phyloP scores from a whole-genome alignment of 1,140 invertebrate genomes.

The Aradophagus sp. region DNA sequence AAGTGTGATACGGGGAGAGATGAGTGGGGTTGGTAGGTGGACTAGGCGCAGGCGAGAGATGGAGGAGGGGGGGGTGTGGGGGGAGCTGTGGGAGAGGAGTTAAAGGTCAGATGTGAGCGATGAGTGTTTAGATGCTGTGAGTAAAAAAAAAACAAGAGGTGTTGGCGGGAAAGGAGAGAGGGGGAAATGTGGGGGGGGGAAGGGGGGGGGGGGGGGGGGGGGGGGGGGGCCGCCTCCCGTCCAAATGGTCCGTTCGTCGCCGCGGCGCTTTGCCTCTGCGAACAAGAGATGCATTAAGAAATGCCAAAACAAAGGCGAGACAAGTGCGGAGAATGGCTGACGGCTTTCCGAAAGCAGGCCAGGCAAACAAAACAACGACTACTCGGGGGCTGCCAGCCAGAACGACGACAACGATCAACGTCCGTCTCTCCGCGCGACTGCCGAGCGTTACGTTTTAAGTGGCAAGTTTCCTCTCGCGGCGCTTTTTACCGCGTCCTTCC shows the following conservation, averaged over 20 bases:
- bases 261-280: slow-evolving; percentile 26
- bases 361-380: slow-evolving; percentile 59
- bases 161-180: too few relatives aligned
- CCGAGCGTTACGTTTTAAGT: slow-evolving; percentile 64
- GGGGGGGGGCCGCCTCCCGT: too few relatives aligned
- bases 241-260: slow-evolving; percentile 46
- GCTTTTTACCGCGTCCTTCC: slow-evolving; percentile 56
- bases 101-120: too few relatives aligned
- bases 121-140: too few relatives aligned
- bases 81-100: too few relatives aligned
- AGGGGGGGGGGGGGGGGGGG: too few relatives aligned
- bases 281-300: slow-evolving; percentile 67
- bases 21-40: too few relatives aligned
- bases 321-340: slow-evolving; percentile 57
- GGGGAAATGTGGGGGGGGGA: too few relatives aligned
- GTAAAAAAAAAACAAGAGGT: too few relatives aligned
- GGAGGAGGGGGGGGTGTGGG: too few relatives aligned
- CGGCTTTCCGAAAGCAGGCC: slow-evolving; percentile 60
- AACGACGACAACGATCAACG: slow-evolving; percentile 57
- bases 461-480: slow-evolving; percentile 63
- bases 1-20: too few relatives aligned
- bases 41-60: too few relatives aligned
- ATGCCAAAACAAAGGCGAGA: slow-evolving; percentile 66
- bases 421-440: slow-evolving; percentile 45
- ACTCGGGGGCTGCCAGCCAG: slow-evolving; percentile 48